Evolutionary conservation across 2,888 invertebrate species (phyloP).

Genomic region (Drosophila ustulata): DNA sequence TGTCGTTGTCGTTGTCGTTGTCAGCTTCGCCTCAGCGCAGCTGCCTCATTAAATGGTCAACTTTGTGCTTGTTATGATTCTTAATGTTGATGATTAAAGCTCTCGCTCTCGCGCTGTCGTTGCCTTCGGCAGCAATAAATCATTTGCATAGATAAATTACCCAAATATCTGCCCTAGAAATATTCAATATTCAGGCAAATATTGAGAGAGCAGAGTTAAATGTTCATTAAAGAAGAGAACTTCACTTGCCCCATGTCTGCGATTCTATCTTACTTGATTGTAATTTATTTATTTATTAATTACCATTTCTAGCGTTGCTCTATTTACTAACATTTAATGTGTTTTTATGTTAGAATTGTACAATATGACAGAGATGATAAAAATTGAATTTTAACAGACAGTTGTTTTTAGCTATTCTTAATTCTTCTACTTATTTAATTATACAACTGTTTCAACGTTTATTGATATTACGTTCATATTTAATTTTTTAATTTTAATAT

Average conservation of each 20-base stretch:
- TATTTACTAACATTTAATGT: too few species aligned
- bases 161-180: conserved; percentile 7
- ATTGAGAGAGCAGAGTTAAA: neutral
- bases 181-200: conserved; percentile 7
- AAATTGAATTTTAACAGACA: too few species aligned
- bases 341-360: too few species aligned
- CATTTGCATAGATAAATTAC: conserved; percentile 14
- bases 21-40: conserved; percentile 10
- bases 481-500: too few species aligned
- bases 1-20: conserved; percentile 29
- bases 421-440: too few species aligned
- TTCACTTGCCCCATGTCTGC: too few species aligned
- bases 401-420: too few species aligned
- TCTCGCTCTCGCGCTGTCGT: conserved; percentile 1
- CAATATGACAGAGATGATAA: too few species aligned
- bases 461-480: too few species aligned
- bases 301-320: too few species aligned
- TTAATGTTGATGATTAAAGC: conserved; percentile 18
- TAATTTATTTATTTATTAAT: too few species aligned
- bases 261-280: neutral
- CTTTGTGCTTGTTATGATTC: conserved; percentile 21
- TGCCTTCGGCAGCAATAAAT: conserved; percentile 1
- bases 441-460: too few species aligned
- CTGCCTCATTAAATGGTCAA: conserved; percentile 23
- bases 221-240: neutral